phyloP scores from a whole-genome alignment of 1,140 invertebrate genomes.

The Homarus americanus region DNA sequence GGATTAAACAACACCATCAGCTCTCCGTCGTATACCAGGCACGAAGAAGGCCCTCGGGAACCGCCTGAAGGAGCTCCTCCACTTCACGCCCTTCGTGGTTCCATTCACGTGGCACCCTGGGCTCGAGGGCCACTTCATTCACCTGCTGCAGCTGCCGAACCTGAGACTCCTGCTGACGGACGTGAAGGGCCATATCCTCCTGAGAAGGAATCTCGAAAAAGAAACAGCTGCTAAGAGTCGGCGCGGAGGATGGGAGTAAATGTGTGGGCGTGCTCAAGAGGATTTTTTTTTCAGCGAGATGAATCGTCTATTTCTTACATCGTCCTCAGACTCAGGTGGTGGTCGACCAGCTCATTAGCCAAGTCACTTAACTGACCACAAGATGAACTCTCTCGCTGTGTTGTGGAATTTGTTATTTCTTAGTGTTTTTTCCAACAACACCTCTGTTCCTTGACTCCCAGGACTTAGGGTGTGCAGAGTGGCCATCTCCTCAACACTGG shows the following conservation, averaged over 20 bases:
- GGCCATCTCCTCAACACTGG: too few species aligned
- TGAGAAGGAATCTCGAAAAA: background rate
- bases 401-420: too few species aligned
- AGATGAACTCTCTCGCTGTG: background rate
- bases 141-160: slow-evolving; percentile 37
- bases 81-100: background rate
- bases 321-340: too few species aligned
- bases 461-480: too few species aligned
- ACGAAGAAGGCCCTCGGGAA: background rate
- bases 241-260: too few species aligned
- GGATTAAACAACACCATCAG: background rate
- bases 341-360: too few species aligned
- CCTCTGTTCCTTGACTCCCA: too few species aligned
- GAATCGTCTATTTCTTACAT: too few species aligned
- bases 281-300: background rate
- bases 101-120: background rate
- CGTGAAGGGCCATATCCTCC: slow-evolving; percentile 8
- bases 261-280: background rate
- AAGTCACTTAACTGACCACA: background rate
- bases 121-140: slow-evolving; percentile 37
- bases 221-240: too few species aligned
- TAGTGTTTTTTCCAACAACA: too few species aligned
- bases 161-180: background rate
- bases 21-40: background rate
- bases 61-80: background rate